phyloP scores from a whole-genome alignment of 2,888 invertebrate species.

The Tryphoninae sp. region DNA sequence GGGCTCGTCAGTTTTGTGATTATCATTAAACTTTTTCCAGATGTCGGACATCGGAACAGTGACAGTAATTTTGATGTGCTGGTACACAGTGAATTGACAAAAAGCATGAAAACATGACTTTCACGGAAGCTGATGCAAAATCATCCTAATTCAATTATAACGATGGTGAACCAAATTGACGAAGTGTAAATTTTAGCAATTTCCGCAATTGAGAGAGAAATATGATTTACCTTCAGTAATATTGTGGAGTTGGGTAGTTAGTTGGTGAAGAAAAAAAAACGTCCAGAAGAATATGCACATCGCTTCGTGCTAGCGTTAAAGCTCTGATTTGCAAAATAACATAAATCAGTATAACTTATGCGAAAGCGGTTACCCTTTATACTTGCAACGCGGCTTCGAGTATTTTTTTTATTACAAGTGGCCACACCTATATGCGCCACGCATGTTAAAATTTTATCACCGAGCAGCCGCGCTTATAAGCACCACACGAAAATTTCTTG shows the following conservation, averaged over 20 bases:
- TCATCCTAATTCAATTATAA: too few relatives aligned
- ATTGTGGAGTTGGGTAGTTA: constrained; percentile 44
- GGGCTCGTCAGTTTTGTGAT: too few relatives aligned
- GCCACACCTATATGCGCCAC: constrained; percentile 51
- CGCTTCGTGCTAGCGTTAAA: constrained; percentile 66
- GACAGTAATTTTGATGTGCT: too few relatives aligned
- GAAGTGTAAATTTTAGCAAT: too few relatives aligned
- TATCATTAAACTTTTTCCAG: too few relatives aligned
- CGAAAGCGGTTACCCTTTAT: constrained; percentile 59
- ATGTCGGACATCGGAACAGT: too few relatives aligned
- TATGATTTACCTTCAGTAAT: too few relatives aligned
- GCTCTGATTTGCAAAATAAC: constrained; percentile 66
- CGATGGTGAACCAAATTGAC: too few relatives aligned
- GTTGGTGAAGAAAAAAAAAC: constrained; percentile 62
- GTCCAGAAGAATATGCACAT: constrained; percentile 55
- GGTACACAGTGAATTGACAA: too few relatives aligned
- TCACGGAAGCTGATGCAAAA: too few relatives aligned
- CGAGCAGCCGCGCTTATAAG: constrained; percentile 10
- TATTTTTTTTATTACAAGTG: not conserved
- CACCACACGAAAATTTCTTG: constrained; percentile 16
- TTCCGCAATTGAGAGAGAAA: too few relatives aligned
- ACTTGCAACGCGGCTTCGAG: constrained; percentile 3
- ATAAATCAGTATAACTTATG: constrained; percentile 68
- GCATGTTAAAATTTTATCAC: constrained; percentile 31
- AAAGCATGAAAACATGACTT: too few relatives aligned